These are phyloP conservation scores for Accipiter virgatus DNA, from an alignment of 2,113 vertebrate species.

Conservation along the genomic window DNA sequence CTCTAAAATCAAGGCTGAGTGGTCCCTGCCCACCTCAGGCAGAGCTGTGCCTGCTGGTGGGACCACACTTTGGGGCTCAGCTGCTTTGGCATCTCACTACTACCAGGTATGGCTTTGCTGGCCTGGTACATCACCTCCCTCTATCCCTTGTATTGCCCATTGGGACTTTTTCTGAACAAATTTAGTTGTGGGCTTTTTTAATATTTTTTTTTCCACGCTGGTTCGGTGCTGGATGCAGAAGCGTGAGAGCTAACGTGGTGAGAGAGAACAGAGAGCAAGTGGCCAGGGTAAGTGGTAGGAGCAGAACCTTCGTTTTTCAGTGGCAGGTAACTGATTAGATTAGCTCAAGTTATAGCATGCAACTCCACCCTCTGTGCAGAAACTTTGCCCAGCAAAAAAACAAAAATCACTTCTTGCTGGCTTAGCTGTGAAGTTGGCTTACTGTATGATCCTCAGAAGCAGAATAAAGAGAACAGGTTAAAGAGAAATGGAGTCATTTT, in stretches of 20 bases:
- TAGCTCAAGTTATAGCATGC: neutral
- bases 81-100: neutral
- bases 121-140: neutral
- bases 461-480: neutral
- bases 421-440: neutral
- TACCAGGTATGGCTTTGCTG: neutral
- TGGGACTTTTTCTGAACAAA: neutral
- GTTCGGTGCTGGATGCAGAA: neutral
- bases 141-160: neutral
- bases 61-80: accelerated
- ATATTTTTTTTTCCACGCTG: neutral
- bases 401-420: neutral
- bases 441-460: neutral
- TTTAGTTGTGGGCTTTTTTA: neutral
- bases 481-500: neutral
- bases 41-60: accelerated
- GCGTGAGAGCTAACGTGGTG: accelerated
- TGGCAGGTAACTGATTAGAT: neutral
- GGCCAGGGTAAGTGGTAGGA: neutral
- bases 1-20: too few relatives aligned
- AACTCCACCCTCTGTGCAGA: neutral
- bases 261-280: neutral
- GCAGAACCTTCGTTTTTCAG: neutral
- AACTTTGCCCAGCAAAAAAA: neutral
- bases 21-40: neutral